These are phyloP conservation scores for Cheirogaleus major DNA, from an alignment of 2,797 vertebrate species.

Conservation along the genomic window DNA sequence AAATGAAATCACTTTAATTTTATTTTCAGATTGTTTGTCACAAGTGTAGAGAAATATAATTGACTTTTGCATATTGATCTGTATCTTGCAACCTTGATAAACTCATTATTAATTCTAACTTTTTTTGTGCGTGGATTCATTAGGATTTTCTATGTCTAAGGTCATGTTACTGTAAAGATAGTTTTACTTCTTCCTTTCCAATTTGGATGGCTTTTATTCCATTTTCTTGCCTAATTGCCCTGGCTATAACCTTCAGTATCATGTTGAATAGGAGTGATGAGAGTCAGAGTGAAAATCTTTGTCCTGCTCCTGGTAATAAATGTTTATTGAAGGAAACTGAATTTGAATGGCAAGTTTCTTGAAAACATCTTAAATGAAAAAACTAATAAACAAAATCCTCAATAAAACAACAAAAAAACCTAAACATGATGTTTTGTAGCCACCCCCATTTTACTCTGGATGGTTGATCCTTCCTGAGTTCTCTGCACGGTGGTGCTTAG, in stretches of 20 bases:
- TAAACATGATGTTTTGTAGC: neutral
- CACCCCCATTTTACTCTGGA: neutral
- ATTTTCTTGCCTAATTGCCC: neutral
- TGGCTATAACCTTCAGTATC: neutral
- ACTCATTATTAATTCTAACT: neutral
- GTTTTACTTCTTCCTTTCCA: neutral
- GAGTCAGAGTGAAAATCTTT: neutral
- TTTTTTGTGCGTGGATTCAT: neutral
- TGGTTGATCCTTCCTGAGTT: neutral
- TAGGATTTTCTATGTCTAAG: neutral
- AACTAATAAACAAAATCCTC: neutral
- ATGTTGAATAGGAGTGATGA: neutral
- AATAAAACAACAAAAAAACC: neutral
- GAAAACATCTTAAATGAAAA: neutral
- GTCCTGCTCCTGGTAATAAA: neutral
- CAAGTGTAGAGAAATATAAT: neutral
- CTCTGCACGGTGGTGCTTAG: neutral
- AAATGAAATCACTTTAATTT: conserved; percentile 36
- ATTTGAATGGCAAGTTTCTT: neutral
- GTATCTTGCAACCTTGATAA: neutral
- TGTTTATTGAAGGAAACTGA: neutral
- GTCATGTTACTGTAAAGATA: neutral
- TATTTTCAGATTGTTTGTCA: neutral
- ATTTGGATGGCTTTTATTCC: neutral
- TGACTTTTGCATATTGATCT: neutral